A percentile compares a stretch with the other conserved stretches of the same genome.
phyloP scores from a whole-genome alignment of 2,113 vertebrate genomes.

The Sciurus niger region DNA sequence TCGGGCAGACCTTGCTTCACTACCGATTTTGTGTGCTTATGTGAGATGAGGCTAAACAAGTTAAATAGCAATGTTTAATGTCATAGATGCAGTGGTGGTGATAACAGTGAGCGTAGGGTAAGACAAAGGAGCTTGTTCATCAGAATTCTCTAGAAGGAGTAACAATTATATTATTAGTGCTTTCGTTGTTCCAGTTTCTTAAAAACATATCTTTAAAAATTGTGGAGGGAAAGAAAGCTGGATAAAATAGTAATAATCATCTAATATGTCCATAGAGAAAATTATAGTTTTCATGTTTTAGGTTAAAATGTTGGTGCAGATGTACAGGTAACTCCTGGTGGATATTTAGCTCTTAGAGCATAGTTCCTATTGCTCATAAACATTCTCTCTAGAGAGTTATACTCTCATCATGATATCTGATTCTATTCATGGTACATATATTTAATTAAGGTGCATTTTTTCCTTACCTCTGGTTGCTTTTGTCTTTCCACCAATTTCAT shows the following conservation, averaged over 20 bases:
- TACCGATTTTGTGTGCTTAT: not conserved
- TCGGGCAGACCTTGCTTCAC: not conserved
- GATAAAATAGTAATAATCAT: not conserved
- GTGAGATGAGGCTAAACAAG: not conserved
- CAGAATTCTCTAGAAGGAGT: not conserved
- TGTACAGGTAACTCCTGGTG: not conserved
- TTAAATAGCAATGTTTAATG: not conserved
- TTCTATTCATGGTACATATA: not conserved
- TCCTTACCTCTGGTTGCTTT: not conserved
- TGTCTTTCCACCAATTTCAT: not conserved
- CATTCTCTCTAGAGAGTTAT: not conserved
- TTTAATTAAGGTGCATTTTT: not conserved
- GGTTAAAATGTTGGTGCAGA: not conserved
- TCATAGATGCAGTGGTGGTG: not conserved
- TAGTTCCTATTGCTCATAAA: conserved; percentile 8
- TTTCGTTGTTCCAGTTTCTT: not conserved
- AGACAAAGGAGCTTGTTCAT: not conserved
- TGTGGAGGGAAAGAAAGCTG: not conserved
- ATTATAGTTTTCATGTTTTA: not conserved
- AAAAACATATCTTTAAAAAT: not conserved
- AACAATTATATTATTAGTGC: not conserved
- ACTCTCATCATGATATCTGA: not conserved
- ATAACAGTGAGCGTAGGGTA: not conserved
- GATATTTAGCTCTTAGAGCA: not conserved
- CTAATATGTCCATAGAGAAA: not conserved